Evolutionary conservation across 2,797 vertebrate genomes (phyloP), one percentile per base, ranked within the genome.

Genomic region (Muscicapa striata): DNA sequence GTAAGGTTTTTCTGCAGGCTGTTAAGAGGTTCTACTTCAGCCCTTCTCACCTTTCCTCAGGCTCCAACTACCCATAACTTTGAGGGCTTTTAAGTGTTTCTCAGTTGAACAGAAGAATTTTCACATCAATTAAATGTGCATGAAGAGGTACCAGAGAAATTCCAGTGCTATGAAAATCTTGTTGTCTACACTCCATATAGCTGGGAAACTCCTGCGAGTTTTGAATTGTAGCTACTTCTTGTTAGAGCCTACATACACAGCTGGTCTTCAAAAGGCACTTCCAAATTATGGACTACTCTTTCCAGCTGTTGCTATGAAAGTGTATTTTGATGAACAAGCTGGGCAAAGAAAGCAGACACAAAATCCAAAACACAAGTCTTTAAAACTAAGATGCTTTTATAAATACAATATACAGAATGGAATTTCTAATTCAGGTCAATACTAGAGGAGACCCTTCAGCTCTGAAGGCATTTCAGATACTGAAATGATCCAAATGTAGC

Each of bases 261-360:
- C 0, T 34, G 15, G 13, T 72, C 81, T 90, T 77, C 36, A 81
- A 77, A 78, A 70, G 62, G 18, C 15, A 38, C 20, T 74, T 88
- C 61, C 15, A 49, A 77, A 6, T 32, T 41, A 72, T 29, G 1
- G 0, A 34, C 15, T 45, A 27, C n/a, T 80, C 61, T 27, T 62
- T 59, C 38, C 66, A 74, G 27, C 40, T 76, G 3, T 52, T 8
- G 1, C 36, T 80, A 43, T n/a, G 30, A 26, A 74, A 77, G 19
- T 2, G 0, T 15, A 43, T 64, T 86, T 54, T 49, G 14, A 84
- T 55, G 30, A 38, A 40, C 3, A 0, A 86, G 20, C 0, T 45
- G 17, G 49, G 46, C 32, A 72, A 91, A 26, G 23, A 72, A 74
- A 81, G 18, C 36, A 72, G 1, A 17, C 14, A 81, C 5, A 72